phyloP scores from a whole-genome alignment of 2,888 invertebrate genomes.

The Acleris holmiana region DNA sequence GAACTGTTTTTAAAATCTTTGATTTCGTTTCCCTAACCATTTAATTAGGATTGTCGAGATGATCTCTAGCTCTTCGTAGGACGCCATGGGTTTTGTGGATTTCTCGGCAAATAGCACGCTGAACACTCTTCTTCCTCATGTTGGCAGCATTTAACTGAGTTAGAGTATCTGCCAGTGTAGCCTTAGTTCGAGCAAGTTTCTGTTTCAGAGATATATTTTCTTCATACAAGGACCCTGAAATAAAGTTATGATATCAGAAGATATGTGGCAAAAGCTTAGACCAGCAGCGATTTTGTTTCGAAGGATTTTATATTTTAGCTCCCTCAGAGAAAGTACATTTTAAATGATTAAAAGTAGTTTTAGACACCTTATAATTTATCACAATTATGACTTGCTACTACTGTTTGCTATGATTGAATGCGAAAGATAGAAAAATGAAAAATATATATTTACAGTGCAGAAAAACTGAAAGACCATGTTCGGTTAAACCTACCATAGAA shows the following conservation, averaged over 20 bases:
- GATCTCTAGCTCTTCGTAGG: conserved; percentile 89
- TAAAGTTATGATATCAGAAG: conserved; percentile 5
- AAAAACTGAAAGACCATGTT: no score
- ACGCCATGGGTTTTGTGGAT: conserved; percentile 92
- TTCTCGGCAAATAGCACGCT: conserved; percentile 92
- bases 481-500: no score
- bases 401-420: no score
- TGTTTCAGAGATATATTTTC: conserved; percentile 90
- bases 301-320: no score
- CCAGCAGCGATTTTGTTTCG: no score
- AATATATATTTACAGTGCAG: no score
- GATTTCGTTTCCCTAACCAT: conserved; percentile 4
- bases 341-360: no score
- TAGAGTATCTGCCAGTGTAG: conserved; percentile 90
- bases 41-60: conserved; percentile 83
- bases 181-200: conserved; percentile 88
- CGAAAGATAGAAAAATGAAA: no score
- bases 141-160: conserved; percentile 90
- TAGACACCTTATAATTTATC: no score
- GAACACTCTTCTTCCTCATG: conserved; percentile 91
- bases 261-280: no score
- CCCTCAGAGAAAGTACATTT: no score
- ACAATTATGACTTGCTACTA: no score
- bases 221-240: conserved; percentile 73
- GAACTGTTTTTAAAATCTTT: conserved; percentile 8